Base-by-base conservation (phyloP, 2,113 vertebrate genomes). In the Boulengeromyrus knoepffleri region DNA sequence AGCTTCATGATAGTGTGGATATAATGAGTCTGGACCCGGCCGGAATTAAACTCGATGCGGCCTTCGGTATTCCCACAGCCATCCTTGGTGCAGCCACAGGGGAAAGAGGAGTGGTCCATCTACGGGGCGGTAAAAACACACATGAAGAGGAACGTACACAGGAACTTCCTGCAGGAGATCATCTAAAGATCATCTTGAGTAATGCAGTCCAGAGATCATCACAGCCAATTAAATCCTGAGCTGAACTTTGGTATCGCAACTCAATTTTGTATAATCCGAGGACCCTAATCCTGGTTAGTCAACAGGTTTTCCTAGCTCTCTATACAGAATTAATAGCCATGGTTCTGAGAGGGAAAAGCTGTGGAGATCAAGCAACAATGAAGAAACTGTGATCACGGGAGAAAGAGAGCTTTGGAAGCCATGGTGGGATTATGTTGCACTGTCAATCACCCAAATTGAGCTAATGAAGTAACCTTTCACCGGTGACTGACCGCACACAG, bases 21-120 rank as follows among this genome's bases (percentile, higher is more conserved):
- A 94, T 98, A 98, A 89, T 99, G 99, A 0, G 98, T 99, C 93
- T 98, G 98, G 46, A 99, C 99, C 0, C 99, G 94, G 4, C 96
- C 96, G 91, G 98, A 98, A 94, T 99, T 99, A 93, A 99, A 99
- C 91, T 99, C 98, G 0, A 98, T 97, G 85, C 98, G 97, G 90
- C 99, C 99, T 88, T 97, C 95, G 0, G 94, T 97, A 95, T 99
- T 99, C 89, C 97, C 97, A 0, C 99, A 99, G 91, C 98, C 97
- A 0, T 99, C 98, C 92, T 96, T 97, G 31, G 97, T 98, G 92
- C 99, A 99, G 84, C 98, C 97, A 0, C 99, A 99, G 10, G 99
- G 99, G 93, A 99, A 99, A 0, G 97, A 96, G 1, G 98, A 98
- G 94, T 99, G 98, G 93, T 99, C 98, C 97, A 98, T 98, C 99